These are phyloP conservation scores for Notiomystis cincta DNA, from an alignment of 2,113 vertebrate species.

Conservation along the genomic window DNA sequence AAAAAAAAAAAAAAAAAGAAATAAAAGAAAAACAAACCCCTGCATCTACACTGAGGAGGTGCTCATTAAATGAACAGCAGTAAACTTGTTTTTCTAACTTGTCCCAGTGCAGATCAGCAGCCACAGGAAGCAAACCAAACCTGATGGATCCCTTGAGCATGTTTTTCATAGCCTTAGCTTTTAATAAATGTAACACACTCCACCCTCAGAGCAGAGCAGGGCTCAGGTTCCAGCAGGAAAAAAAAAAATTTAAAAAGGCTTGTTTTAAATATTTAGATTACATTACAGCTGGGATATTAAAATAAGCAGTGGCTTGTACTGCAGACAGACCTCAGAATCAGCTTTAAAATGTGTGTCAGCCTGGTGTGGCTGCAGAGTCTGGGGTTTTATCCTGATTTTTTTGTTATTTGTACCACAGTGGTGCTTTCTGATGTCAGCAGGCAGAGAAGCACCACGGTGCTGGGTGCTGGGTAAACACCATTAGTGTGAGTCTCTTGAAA, in stretches of 20 bases:
- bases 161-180: slow-evolving; percentile 41
- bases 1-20: too few species aligned
- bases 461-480: not conserved
- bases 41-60: not conserved
- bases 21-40: not conserved
- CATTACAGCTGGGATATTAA: not conserved
- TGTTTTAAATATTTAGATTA: slow-evolving; percentile 43
- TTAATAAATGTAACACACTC: slow-evolving; percentile 39
- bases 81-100: slow-evolving; percentile 47
- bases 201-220: slow-evolving; percentile 6
- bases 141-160: slow-evolving; percentile 22
- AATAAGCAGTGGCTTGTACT: slow-evolving; percentile 29
- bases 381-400: not conserved
- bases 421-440: not conserved
- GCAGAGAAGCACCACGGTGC: not conserved
- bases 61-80: not conserved
- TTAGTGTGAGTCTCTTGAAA: not conserved
- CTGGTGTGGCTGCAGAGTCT: not conserved
- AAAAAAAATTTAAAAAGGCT: not conserved
- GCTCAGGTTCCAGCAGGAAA: not conserved
- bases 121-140: slow-evolving; percentile 39
- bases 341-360: not conserved
- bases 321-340: not conserved
- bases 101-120: not conserved
- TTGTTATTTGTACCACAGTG: not conserved